Evolutionary conservation across 1,140 invertebrate genomes (phyloP).

Genomic region (Drosophila cardini): DNA sequence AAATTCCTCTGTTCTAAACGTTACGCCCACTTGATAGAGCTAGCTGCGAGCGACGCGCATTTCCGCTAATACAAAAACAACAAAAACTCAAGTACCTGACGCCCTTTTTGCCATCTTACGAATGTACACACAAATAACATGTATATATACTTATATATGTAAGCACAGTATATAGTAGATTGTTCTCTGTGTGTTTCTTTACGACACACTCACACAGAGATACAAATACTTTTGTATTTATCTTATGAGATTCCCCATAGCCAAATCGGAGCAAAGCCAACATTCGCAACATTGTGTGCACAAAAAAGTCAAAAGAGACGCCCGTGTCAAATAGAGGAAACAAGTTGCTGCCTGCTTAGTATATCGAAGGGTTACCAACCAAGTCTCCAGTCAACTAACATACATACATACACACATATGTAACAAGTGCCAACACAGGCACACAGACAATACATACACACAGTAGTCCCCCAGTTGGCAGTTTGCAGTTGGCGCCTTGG

Average conservation of each 20-base stretch:
- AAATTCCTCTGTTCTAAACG: conserved; percentile 27
- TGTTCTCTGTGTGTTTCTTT: neutral
- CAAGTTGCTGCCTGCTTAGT: conserved; percentile 63
- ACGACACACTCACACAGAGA: neutral
- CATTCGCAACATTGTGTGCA: conserved; percentile 54
- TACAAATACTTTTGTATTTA: conserved; percentile 39
- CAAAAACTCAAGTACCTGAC: conserved; percentile 56
- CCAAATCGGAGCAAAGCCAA: conserved; percentile 54
- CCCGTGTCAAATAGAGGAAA: conserved; percentile 70
- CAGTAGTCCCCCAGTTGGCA: conserved; percentile 50
- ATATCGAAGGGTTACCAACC: conserved; percentile 62
- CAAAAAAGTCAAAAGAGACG: conserved; percentile 67
- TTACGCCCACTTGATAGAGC: conserved; percentile 57
- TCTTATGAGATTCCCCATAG: conserved; percentile 45
- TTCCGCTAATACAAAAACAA: conserved; percentile 58
- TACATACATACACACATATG: conserved; percentile 36
- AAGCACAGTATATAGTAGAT: neutral
- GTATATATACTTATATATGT: neutral
- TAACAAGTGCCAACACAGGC: conserved; percentile 60
- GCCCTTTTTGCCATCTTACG: conserved; percentile 47
- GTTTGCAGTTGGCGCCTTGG: conserved; percentile 69
- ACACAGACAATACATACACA: neutral
- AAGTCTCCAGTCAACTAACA: conserved; percentile 28
- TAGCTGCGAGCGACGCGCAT: conserved; percentile 64
- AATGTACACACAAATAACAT: neutral